phyloP scores from a whole-genome alignment of 2,797 vertebrate genomes.

The Neostethus bicornis region DNA sequence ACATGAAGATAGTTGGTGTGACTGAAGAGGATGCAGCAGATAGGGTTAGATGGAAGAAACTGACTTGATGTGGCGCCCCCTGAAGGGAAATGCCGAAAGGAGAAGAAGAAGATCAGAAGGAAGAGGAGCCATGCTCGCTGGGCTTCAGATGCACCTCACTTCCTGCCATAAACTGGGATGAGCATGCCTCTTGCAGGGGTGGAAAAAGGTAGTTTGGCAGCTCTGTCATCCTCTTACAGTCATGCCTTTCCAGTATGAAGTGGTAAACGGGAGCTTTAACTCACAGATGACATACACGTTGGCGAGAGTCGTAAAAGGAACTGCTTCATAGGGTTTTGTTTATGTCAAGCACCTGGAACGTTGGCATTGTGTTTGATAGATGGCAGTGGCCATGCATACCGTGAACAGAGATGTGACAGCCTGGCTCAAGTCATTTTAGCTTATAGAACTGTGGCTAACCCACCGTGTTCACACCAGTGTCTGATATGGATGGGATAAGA shows the following conservation, averaged over 20 bases:
- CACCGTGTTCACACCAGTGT: not conserved
- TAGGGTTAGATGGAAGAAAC: too few species aligned
- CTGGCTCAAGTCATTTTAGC: conserved; percentile 9
- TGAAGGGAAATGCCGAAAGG: too few species aligned
- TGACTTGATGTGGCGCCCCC: too few species aligned
- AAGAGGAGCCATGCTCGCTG: conserved; percentile 25
- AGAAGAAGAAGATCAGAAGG: too few species aligned
- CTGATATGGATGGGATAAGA: too few species aligned
- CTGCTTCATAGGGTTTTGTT: conserved; percentile 43
- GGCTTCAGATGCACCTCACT: conserved; percentile 59
- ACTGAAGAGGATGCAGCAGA: too few species aligned
- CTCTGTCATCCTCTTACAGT: conserved; percentile 39
- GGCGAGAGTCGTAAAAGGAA: conserved; percentile 44
- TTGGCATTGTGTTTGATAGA: conserved; percentile 30
- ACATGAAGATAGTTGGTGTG: too few species aligned
- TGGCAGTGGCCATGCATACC: conserved; percentile 13
- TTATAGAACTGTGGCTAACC: not conserved
- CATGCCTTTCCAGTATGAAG: conserved; percentile 46
- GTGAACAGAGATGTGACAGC: conserved; percentile 5
- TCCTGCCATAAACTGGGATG: conserved; percentile 44
- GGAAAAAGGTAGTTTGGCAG: conserved; percentile 56
- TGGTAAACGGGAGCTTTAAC: conserved; percentile 48
- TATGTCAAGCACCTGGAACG: conserved; percentile 33
- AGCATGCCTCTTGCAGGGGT: conserved; percentile 29
- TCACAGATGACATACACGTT: conserved; percentile 50